Base-by-base conservation (phyloP, 2,888 invertebrate species). In the Metopia argyrocephala region DNA sequence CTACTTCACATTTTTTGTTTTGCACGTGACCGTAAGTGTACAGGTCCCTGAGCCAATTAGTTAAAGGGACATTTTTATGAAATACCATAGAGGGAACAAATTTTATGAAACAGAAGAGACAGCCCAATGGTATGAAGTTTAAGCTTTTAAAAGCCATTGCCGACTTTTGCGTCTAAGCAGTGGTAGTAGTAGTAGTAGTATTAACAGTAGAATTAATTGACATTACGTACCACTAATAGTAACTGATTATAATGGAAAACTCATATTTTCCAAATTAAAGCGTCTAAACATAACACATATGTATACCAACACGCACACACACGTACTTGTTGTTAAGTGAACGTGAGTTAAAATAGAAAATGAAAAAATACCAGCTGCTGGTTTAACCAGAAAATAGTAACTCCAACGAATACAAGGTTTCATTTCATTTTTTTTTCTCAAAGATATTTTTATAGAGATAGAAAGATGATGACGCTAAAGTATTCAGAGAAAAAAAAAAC, bases 361-460 rank as follows among this genome's bases (percentile, higher is more conserved):
- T 27, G 12, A 23, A 27, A 25, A 31, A 45, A 9, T 48, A 69
- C 68, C 80, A 76, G 76, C 76, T 80, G 80, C 80, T 80, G 76
- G 76, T 80, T 69, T 74, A 76, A 76, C 69, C 69, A 76, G 76
- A 71, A 57, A 57, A 56, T 5, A 68, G 50, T 46, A 21, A 70
- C 59, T 20, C 23, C 38, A 25, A 62, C 56, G 20, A 61, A 57
- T 70, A 38, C 65, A 70, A 61, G 38, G 48, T 76, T 80, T 57
- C 21, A 65, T 70, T 76, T 57, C n/a, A n/a, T n/a, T n/a, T n/a
- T n/a, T n/a, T n/a, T n/a, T n/a, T n/a, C n/a, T 57, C 64, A 18
- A n/a, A 18, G 5, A 48, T 15, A 48, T 48, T 45, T 52, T 59
- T 59, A 9, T 50, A 31, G 15, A 74, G 20, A 52, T 21, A 38